phyloP scores from a whole-genome alignment of 1,140 invertebrate genomes.

The Sycophila sp. region DNA sequence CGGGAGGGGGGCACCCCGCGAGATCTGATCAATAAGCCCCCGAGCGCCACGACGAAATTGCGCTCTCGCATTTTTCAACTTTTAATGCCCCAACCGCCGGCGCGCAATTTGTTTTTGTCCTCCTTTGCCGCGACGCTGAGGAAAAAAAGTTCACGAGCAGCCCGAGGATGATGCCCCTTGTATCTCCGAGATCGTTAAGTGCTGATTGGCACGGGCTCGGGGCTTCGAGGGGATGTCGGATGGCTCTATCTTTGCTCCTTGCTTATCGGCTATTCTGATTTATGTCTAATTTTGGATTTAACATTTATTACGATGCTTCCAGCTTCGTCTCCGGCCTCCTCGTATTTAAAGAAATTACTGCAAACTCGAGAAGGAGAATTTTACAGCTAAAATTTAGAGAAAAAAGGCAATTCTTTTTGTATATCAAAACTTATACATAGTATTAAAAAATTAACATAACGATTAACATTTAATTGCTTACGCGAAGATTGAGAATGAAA shows the following conservation, averaged over 20 bases:
- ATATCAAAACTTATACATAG: too few species aligned
- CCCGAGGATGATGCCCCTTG: neutral
- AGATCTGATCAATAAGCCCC: conserved; percentile 64
- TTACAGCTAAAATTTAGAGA: too few species aligned
- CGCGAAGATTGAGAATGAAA: too few species aligned
- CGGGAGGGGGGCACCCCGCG: conserved; percentile 33
- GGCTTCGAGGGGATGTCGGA: neutral
- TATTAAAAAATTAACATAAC: too few species aligned
- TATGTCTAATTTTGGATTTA: too few species aligned
- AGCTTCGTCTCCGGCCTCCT: too few species aligned
- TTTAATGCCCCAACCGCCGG: conserved; percentile 6
- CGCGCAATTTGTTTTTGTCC: conserved; percentile 10
- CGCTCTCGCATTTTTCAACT: conserved; percentile 35
- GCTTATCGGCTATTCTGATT: neutral
- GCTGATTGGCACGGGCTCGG: conserved; percentile 4
- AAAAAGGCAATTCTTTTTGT: too few species aligned
- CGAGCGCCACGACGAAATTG: conserved; percentile 24
- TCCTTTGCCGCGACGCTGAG: neutral
- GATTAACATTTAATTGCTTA: too few species aligned
- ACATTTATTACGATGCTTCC: too few species aligned
- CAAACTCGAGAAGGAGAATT: too few species aligned
- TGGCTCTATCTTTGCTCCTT: neutral
- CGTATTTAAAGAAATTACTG: too few species aligned
- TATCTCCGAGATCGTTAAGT: conserved; percentile 22
- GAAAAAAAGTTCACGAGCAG: neutral